Evolutionary conservation across 2,113 vertebrate species (phyloP).

Genomic region (Esox niger): DNA sequence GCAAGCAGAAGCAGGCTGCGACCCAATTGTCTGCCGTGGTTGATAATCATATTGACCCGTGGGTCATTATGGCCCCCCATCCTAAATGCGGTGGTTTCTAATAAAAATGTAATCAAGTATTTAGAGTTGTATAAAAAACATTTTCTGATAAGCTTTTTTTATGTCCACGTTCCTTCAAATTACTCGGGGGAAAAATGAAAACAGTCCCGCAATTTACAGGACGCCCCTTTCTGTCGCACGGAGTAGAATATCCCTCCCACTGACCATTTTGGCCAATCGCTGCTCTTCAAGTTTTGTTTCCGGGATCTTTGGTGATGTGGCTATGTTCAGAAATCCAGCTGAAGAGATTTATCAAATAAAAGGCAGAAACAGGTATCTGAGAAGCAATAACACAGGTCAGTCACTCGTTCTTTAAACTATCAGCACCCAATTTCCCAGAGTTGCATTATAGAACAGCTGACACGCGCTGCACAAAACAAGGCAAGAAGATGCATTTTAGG

Average conservation of each 20-base stretch:
- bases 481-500: neutral
- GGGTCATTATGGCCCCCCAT: conserved; percentile 56
- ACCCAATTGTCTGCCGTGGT: conserved; percentile 61
- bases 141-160: conserved; percentile 13
- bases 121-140: neutral
- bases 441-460: neutral
- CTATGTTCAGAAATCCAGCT: conserved; percentile 65
- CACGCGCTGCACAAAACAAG: conserved; percentile 1
- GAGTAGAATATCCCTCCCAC: too few relatives aligned
- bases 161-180: neutral
- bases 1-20: conserved; percentile 66
- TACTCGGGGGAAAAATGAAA: conserved; percentile 16
- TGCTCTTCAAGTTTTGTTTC: conserved; percentile 64
- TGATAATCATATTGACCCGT: conserved; percentile 62
- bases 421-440: neutral
- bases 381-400: conserved; percentile 61
- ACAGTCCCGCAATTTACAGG: conserved; percentile 27
- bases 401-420: conserved; percentile 4
- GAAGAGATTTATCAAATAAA: conserved; percentile 61
- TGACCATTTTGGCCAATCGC: conserved; percentile 74
- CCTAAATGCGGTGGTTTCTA: neutral
- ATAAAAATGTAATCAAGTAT: neutral
- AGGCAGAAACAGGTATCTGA: conserved; percentile 37
- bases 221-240: conserved; percentile 50
- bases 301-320: conserved; percentile 80